Base-by-base conservation (phyloP, 2,888 invertebrate genomes). In the Petrophora chlorosata region DNA sequence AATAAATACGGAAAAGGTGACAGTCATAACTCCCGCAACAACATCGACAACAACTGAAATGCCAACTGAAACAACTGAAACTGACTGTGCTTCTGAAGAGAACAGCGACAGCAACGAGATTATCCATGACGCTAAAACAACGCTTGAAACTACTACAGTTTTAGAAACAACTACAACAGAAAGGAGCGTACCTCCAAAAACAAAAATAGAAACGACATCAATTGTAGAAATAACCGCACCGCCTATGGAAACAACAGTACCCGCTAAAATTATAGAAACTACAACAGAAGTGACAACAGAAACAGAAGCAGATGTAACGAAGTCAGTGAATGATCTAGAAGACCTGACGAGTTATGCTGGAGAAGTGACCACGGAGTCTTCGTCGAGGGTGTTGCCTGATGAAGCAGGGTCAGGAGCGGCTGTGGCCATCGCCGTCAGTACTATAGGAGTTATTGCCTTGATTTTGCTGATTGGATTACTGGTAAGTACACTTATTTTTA, bases 351-450 rank as follows among this genome's bases (percentile, higher is more conserved):
- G 67, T 38, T 83, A 76, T 53, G 67, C 61, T 12, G 83, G 67
- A 28, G 84, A 77, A 14, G 61, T 77, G 67, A 86, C 79, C 3
- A 91, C 81, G 42, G 87, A 79, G 65, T 79, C 73, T 17, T 82
- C 76, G 15, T 77, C 69, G 15, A 77, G 67, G 61, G 79, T 65
- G 64, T 35, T 76, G 9, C 68, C 73, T 3, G 82, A 73, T 4
- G 88, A 86, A 23, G 86, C 90, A 2, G 92, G 92, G 29, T 92
- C 93, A 0, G 95, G 94, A 44, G 94, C 95, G 3, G 94, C 96
- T 38, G 94, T 95, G 7, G 96, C 96, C 8, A 95, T 96, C 50
- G 93, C 95, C 4, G 95, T 97, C 49, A 95, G 96, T 59, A 93
- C 94, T 7, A 94, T 96, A 43, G 96, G 95, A 4, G 95, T 95